Percentiles rank a stretch among this genome's conserved stretches.
Evolutionary conservation across 2,113 vertebrate species (phyloP).

Genomic region (Trematomus loennbergii): DNA sequence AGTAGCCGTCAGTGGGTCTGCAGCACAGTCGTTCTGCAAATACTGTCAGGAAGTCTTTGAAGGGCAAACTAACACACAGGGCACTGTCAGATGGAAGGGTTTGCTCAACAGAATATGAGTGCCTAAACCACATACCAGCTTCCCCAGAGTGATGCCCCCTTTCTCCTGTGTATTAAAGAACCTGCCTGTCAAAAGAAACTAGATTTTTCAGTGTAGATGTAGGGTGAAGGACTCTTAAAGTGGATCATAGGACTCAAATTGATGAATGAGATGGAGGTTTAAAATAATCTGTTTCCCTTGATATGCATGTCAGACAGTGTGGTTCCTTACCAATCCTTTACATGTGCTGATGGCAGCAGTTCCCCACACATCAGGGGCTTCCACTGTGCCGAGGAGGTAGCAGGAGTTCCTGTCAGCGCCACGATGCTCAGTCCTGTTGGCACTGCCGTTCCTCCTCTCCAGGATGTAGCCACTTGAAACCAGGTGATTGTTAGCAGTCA

Average conservation of each 20-base stretch:
- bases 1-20: slow-evolving; percentile 53
- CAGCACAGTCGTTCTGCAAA: slow-evolving; percentile 62
- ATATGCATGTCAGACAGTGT: background rate
- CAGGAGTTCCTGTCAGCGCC: slow-evolving; percentile 76
- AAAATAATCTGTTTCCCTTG: background rate
- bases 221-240: background rate
- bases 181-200: background rate
- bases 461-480: slow-evolving; percentile 88
- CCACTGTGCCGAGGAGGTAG: slow-evolving; percentile 88
- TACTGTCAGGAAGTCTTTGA: slow-evolving; percentile 73
- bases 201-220: background rate
- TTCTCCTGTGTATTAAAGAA: slow-evolving; percentile 20
- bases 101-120: slow-evolving; percentile 36
- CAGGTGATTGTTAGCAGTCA: slow-evolving; percentile 86
- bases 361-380: slow-evolving; percentile 70
- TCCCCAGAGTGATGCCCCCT: slow-evolving; percentile 24
- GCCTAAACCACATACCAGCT: slow-evolving; percentile 38
- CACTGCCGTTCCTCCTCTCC: slow-evolving; percentile 87
- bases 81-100: slow-evolving; percentile 60
- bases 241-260: background rate
- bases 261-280: slow-evolving; percentile 10
- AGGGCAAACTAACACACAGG: slow-evolving; percentile 60
- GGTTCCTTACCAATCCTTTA: slow-evolving; percentile 90
- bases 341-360: slow-evolving; percentile 92
- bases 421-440: slow-evolving; percentile 76